Percentiles rank a stretch among this genome's conserved stretches.
Conservation (phyloP, 2,113 vertebrate species). For the Pituophis catenifer region DNA sequence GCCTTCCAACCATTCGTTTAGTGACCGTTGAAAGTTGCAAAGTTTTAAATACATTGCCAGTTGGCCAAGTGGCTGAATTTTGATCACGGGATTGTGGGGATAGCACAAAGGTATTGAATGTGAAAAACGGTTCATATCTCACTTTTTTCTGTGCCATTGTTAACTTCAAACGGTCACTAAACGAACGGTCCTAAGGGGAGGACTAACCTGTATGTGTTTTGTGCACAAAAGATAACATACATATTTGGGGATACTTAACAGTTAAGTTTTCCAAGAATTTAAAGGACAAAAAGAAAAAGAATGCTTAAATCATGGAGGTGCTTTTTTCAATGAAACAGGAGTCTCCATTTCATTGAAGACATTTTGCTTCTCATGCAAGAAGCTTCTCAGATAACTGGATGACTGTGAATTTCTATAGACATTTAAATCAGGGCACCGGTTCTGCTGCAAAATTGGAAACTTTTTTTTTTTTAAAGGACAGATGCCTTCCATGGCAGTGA, state of each 20-base stretch:
- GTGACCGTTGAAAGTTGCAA: not conserved
- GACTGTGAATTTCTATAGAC: too few relatives aligned
- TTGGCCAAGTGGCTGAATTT: not conserved
- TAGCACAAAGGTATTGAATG: not conserved
- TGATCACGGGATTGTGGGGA: fast-evolving
- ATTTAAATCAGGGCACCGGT: not conserved
- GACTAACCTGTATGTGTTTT: not conserved
- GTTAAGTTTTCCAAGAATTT: not conserved
- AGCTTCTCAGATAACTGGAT: too few relatives aligned
- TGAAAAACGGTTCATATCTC: fast-evolving
- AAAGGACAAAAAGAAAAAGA: not conserved
- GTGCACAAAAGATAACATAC: not conserved
- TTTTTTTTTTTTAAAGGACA: too few relatives aligned
- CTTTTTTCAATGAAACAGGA: too few relatives aligned
- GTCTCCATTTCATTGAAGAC: too few relatives aligned
- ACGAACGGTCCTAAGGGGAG: not conserved
- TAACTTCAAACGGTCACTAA: not conserved
- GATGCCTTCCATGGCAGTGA: not conserved
- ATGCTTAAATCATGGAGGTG: not conserved
- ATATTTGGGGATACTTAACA: not conserved
- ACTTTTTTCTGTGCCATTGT: not conserved
- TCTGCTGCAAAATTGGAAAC: not conserved
- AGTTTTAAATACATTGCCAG: too few relatives aligned
- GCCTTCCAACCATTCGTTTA: not conserved
- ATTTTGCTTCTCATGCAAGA: too few relatives aligned